Conservation (phyloP, 92 coral and sea anemone species). For the Blastomussa wellsi region DNA sequence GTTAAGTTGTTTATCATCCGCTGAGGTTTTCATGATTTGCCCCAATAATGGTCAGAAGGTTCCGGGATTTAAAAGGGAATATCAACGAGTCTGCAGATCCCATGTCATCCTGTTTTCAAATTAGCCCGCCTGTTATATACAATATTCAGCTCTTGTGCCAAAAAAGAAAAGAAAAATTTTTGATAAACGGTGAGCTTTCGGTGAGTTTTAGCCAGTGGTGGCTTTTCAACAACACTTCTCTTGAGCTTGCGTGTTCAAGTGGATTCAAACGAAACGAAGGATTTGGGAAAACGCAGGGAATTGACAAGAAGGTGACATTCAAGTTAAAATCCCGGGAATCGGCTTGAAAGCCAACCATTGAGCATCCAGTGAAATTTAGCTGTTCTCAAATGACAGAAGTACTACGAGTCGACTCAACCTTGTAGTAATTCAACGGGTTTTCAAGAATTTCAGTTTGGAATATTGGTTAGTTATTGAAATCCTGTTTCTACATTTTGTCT, state of each 20-base stretch:
- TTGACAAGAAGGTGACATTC: not conserved
- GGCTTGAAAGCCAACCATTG: no score
- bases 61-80: not conserved
- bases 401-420: no score
- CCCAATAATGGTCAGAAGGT: no score
- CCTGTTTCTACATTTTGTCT: no score
- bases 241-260: not conserved
- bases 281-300: not conserved
- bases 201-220: not conserved
- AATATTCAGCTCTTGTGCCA: not conserved
- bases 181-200: not conserved
- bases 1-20: slow-evolving; percentile 5
- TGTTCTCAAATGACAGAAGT: no score
- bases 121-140: not conserved
- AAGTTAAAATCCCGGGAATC: not conserved
- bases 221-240: not conserved
- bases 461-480: no score
- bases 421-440: no score
- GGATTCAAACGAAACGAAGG: not conserved
- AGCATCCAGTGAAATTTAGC: no score
- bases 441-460: no score
- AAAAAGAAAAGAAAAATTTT: not conserved
- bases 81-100: not conserved
- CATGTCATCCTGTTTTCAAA: not conserved
- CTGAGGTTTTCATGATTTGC: no score